Base-by-base conservation (phyloP, 2,888 invertebrate species). In the Rhagophthalmus giganteus region DNA sequence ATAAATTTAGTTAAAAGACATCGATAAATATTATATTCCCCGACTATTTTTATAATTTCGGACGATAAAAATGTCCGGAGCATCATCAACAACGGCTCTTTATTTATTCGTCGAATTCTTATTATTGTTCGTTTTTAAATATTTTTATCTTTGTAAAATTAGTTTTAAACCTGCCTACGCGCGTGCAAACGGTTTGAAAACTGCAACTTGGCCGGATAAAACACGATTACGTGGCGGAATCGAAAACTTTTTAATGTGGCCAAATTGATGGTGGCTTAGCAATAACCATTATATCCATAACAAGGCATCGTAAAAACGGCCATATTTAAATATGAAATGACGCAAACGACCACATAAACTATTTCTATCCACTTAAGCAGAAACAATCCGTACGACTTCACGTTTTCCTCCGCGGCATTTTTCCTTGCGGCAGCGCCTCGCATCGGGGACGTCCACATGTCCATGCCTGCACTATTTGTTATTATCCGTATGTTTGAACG, bases 271-370 rank as follows among this genome's bases (percentile, higher is more conserved):
- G 44, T 45, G 37, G 30, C 31, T 27, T 20, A 8, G 51, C 25
- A 51, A 51, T 51, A 45, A 51, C 39, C 51, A 51, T 51, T 45
- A 51, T n/a, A n/a, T n/a, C 45, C 33, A 46, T 45, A 44, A 51
- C 39, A 12, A 41, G 38, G 25, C 38, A 42, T 26, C 37, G 42
- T 48, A 48, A 48, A 34, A 39, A 40, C 45, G 32, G 13, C 13
- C 45, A 34, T 44, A 45, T 40, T 45, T 51, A 46, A 45, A 46
- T 45, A 35, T 34, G 15, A 31, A 33, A 12, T 40, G 51, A 45
- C 51, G 34, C 32, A 45, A 51, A 51, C 38, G 33, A 16, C 51
- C 40, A 40, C 51, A 40, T 51, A 51, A 45, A 51, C 12, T 40
- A 44, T 42, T 20, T 32, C n/a, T n/a, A n/a, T 16, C 11, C 16